Conservation (phyloP, 92 coral and sea anemone genomes). For the Phenganax marumi region DNA sequence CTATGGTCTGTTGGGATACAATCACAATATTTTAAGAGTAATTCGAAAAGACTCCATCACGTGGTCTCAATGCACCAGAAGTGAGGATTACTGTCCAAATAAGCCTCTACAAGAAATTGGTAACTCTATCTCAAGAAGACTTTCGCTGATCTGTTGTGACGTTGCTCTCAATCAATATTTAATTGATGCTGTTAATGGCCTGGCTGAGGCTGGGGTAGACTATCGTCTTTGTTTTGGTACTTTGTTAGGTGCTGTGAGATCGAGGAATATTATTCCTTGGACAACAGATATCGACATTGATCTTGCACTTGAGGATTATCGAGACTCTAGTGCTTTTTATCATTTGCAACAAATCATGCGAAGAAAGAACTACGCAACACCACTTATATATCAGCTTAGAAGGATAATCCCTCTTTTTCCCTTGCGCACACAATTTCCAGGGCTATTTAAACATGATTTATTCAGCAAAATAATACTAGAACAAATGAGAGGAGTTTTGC, state of each 20-base stretch:
- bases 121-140: conserved; percentile 7
- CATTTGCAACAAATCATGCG: conserved; percentile 9
- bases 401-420: conserved; percentile 41
- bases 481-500: conserved; percentile 23
- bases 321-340: conserved; percentile 3
- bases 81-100: conserved; percentile 26
- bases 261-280: conserved; percentile 48
- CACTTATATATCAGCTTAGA: conserved; percentile 35
- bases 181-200: conserved; percentile 29
- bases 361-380: conserved; percentile 31
- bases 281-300: conserved; percentile 40
- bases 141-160: conserved; percentile 30
- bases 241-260: conserved; percentile 39
- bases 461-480: conserved; percentile 15
- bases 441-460: conserved; percentile 1
- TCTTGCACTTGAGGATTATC: conserved; percentile 8
- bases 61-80: conserved; percentile 42
- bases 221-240: conserved; percentile 39
- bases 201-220: conserved; percentile 9
- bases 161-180: conserved; percentile 21
- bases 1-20: conserved; percentile 45
- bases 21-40: conserved; percentile 47
- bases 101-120: conserved; percentile 38
- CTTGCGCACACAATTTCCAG: neutral
- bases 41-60: conserved; percentile 27